phyloP scores from a whole-genome alignment of 2,113 vertebrate genomes.

The Daphoenositta chrysoptera region DNA sequence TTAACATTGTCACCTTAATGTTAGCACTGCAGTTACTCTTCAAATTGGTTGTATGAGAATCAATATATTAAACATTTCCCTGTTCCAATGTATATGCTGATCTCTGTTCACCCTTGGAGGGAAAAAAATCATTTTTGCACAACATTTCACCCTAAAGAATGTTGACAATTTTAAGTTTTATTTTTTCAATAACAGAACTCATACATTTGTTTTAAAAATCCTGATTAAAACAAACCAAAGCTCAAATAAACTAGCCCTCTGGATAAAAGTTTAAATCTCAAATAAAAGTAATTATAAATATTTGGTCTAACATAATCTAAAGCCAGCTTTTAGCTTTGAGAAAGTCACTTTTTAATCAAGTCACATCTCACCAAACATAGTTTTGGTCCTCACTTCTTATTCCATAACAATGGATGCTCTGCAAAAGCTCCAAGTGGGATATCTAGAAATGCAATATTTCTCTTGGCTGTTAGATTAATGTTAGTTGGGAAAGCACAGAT shows the following conservation, averaged over 20 bases:
- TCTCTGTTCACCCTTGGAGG: not conserved
- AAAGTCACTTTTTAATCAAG: not conserved
- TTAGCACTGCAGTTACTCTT: not conserved
- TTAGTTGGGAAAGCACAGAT: not conserved
- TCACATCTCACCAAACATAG: not conserved
- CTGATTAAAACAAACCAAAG: not conserved
- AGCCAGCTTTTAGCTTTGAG: not conserved
- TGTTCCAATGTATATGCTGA: not conserved
- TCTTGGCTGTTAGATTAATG: not conserved
- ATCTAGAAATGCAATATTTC: not conserved
- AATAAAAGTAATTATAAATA: not conserved
- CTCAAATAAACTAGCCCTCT: not conserved
- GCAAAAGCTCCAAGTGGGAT: not conserved
- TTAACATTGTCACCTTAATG: not conserved
- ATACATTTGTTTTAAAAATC: not conserved
- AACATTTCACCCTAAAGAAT: not conserved
- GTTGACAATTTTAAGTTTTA: not conserved
- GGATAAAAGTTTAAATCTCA: not conserved
- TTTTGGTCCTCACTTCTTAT: not conserved
- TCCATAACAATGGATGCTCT: not conserved
- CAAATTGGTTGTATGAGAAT: not conserved
- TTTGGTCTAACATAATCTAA: not conserved
- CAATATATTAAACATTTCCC: not conserved
- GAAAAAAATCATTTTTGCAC: not conserved
- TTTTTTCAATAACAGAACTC: not conserved